Evolutionary conservation across 2,113 vertebrate species (phyloP).

Genomic region (Bettongia penicillata): DNA sequence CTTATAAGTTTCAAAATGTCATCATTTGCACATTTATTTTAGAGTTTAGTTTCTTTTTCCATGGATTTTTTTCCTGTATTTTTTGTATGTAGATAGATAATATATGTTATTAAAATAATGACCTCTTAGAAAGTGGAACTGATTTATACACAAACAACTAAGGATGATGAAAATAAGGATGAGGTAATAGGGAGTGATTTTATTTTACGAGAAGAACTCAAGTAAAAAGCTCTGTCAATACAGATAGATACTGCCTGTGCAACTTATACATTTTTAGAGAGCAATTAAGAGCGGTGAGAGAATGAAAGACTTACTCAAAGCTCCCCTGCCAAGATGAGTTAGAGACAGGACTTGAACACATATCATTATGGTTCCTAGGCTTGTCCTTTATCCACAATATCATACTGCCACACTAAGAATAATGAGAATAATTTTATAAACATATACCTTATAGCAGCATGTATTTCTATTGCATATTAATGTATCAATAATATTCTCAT

Average conservation of each 20-base stretch:
- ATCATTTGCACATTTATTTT: not conserved
- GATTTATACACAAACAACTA: not conserved
- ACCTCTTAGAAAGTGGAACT: not conserved
- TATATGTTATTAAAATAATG: not conserved
- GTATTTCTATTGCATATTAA: not conserved
- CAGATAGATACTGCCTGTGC: not conserved
- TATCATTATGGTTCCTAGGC: not conserved
- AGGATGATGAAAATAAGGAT: not conserved
- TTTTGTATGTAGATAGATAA: not conserved
- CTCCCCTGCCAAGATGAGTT: not conserved
- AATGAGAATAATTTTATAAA: not conserved
- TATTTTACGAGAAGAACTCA: not conserved
- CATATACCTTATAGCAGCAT: not conserved
- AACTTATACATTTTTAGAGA: not conserved
- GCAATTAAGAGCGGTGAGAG: not conserved
- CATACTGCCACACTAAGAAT: not conserved
- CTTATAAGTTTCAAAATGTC: constrained; percentile 38
- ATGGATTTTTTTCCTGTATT: not conserved
- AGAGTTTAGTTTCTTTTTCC: not conserved
- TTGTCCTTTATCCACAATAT: not conserved
- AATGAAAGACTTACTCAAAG: not conserved
- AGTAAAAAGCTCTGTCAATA: not conserved
- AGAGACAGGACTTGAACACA: not conserved
- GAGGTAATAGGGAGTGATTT: not conserved
- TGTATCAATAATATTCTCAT: not conserved